phyloP scores from a whole-genome alignment of 1,140 invertebrate genomes.

The Orchestia grillus region DNA sequence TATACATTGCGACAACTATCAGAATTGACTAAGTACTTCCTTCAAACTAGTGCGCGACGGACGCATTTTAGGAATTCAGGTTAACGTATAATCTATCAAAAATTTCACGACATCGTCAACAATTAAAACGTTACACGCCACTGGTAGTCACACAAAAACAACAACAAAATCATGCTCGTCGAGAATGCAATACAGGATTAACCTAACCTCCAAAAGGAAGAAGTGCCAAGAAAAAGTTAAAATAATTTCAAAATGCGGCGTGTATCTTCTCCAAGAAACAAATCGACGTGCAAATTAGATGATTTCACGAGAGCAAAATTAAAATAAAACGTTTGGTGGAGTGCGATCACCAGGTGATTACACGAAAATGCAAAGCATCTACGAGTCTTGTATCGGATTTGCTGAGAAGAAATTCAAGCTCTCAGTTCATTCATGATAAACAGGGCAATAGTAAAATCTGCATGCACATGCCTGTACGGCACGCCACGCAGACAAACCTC shows the following conservation, averaged over 20 bases:
- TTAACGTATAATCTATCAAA: neutral
- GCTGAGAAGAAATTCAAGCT: neutral
- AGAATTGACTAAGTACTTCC: neutral
- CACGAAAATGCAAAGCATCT: neutral
- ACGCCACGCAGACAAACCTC: conserved; percentile 4
- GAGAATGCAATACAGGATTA: neutral
- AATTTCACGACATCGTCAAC: neutral
- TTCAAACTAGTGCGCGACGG: neutral
- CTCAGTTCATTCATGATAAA: neutral
- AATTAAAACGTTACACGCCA: neutral
- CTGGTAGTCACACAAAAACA: neutral
- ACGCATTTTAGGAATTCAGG: neutral
- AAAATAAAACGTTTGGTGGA: neutral
- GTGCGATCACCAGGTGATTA: neutral
- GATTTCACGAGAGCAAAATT: neutral
- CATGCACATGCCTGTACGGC: neutral
- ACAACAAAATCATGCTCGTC: too few relatives aligned
- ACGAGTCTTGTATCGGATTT: neutral
- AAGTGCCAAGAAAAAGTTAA: too few relatives aligned
- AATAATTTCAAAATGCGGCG: neutral
- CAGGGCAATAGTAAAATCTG: neutral
- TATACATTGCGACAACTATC: neutral
- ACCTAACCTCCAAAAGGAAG: too few relatives aligned
- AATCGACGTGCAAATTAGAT: neutral
- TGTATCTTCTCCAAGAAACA: neutral